Conservation (phyloP, 2,113 vertebrate species). For the Melanocharis versteri region DNA sequence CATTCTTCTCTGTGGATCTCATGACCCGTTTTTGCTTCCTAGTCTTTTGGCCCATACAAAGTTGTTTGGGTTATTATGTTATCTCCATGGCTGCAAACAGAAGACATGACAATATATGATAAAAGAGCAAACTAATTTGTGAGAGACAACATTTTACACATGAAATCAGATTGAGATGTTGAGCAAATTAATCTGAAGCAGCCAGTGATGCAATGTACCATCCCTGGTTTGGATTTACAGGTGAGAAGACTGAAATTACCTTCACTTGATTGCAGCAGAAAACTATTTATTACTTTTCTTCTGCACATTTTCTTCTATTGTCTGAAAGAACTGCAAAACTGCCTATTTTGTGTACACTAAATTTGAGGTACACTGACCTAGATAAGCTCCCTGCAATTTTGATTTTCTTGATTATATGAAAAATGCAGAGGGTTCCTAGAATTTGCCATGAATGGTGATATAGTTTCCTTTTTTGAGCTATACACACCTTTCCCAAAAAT, state of each 20-base stretch:
- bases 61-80: neutral
- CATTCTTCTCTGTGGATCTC: neutral
- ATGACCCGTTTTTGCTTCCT: neutral
- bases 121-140: neutral
- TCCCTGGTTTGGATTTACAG: neutral
- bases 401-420: neutral
- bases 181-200: neutral
- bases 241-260: neutral
- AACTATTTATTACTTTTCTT: neutral
- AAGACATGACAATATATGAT: neutral
- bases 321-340: neutral
- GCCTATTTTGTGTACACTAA: neutral
- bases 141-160: neutral
- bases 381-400: neutral
- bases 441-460: neutral
- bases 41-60: neutral
- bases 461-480: neutral
- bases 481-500: neutral
- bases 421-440: neutral
- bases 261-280: neutral
- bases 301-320: neutral
- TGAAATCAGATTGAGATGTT: neutral
- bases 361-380: neutral
- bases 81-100: neutral
- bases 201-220: neutral